phyloP scores from a whole-genome alignment of 1,140 invertebrate genomes.

The Galendromus occidentalis region DNA sequence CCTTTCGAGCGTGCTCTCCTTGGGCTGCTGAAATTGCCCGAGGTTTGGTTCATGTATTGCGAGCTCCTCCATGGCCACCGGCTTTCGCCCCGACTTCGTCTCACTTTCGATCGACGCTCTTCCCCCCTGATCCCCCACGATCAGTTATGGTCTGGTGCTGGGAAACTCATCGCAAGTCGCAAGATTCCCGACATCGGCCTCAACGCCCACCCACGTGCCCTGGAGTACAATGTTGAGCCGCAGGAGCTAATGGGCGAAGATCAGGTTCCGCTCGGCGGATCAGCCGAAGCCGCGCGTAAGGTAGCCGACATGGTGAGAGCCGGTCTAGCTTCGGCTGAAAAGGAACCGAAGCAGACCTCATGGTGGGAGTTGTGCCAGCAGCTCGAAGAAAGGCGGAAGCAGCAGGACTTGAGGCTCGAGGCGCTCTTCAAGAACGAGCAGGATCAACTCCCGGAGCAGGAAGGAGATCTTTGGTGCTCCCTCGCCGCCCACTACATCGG shows the following conservation, averaged over 20 bases:
- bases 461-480: slow-evolving; percentile 93
- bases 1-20: too few species aligned
- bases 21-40: too few species aligned
- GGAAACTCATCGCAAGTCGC: slow-evolving; percentile 70
- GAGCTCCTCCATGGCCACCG: slow-evolving; percentile 71
- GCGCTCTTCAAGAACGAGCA: too few species aligned
- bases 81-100: slow-evolving; percentile 65
- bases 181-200: slow-evolving; percentile 89
- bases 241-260: slow-evolving; percentile 94
- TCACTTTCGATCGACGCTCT: slow-evolving; percentile 78
- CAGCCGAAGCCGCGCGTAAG: slow-evolving; percentile 82
- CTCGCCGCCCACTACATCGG: too few species aligned
- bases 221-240: slow-evolving; percentile 79
- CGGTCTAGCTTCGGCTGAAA: too few species aligned
- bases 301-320: slow-evolving; percentile 86
- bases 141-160: slow-evolving; percentile 88
- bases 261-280: slow-evolving; percentile 50
- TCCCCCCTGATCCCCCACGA: slow-evolving; percentile 93
- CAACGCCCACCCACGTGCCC: slow-evolving; percentile 74
- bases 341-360: too few species aligned
- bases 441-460: too few species aligned
- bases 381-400: slow-evolving; percentile 88
- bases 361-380: slow-evolving; percentile 97
- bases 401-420: slow-evolving; percentile 82
- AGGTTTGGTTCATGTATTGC: too few species aligned